A percentile compares a stretch with the other conserved stretches of the same genome.
Conservation (phyloP, 2,797 vertebrate species). For the Argya squamiceps region DNA sequence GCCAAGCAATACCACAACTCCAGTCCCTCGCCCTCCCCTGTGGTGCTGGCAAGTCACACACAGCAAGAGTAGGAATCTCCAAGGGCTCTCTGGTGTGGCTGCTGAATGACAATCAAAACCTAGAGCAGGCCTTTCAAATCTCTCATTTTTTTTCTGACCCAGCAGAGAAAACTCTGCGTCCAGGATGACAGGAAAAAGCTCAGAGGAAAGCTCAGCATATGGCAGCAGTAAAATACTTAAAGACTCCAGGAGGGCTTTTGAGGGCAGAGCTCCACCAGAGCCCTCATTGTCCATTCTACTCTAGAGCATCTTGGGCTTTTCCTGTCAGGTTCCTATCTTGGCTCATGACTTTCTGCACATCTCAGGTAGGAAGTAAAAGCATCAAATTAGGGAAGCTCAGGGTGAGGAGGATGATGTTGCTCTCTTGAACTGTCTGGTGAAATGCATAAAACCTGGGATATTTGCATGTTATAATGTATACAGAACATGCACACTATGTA, state of each 20-base stretch:
- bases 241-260: neutral
- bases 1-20: neutral
- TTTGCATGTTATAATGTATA: neutral
- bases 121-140: neutral
- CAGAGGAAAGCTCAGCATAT: neutral
- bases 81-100: neutral
- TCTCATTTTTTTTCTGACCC: neutral
- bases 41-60: neutral
- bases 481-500: neutral
- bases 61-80: neutral
- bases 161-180: neutral
- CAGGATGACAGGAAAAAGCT: neutral
- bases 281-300: neutral
- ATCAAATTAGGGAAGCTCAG: neutral
- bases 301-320: neutral
- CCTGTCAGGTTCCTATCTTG: accelerated
- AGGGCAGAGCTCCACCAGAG: neutral
- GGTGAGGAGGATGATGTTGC: neutral
- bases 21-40: accelerated
- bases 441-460: neutral
- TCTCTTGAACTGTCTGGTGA: neutral
- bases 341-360: neutral
- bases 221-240: neutral
- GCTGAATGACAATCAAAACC: neutral
- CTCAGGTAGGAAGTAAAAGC: neutral